Percentiles rank a stretch among this genome's conserved stretches.
phyloP scores from a whole-genome alignment of 37 sponge, comb jelly and placozoan genomes.

The Crambe crambe region DNA sequence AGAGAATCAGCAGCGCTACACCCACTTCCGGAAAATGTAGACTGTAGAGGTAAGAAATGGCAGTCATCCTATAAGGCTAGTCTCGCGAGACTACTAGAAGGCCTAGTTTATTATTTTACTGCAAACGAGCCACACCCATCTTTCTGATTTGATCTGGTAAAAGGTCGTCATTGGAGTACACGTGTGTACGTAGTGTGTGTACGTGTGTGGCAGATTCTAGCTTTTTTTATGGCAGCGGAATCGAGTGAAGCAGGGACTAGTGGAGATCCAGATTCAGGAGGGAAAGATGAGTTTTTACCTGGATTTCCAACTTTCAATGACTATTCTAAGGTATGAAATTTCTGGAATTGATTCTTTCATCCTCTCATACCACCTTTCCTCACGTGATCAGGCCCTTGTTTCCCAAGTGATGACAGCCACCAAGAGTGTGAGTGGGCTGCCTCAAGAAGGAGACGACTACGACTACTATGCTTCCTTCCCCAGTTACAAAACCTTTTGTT shows the following conservation, averaged over 20 bases:
- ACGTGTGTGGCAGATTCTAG: too few relatives aligned
- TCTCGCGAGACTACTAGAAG: too few relatives aligned
- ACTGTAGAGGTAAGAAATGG: too few relatives aligned
- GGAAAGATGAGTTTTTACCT: constrained; percentile 42
- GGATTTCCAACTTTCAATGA: constrained; percentile 57
- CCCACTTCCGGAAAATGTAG: constrained; percentile 12
- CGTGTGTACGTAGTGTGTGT: too few relatives aligned
- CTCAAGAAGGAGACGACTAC: constrained; percentile 75
- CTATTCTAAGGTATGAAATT: constrained; percentile 55
- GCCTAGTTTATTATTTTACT: too few relatives aligned
- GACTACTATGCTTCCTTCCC: constrained; percentile 83
- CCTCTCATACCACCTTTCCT: not conserved
- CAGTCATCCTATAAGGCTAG: too few relatives aligned
- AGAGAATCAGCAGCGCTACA: constrained; percentile 15
- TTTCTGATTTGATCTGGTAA: too few relatives aligned
- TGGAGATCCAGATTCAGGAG: not conserved
- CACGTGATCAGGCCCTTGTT: constrained; percentile 30
- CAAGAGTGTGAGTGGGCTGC: constrained; percentile 66
- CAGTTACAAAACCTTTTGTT: constrained; percentile 67
- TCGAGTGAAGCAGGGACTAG: not conserved
- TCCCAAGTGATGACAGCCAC: constrained; percentile 44
- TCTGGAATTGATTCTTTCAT: not conserved
- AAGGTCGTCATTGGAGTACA: too few relatives aligned
- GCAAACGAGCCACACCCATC: too few relatives aligned
- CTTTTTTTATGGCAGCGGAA: too few relatives aligned